Evolutionary conservation across 2,113 vertebrate species (phyloP), one percentile per base, ranked within the genome.

Genomic region (Oxyruncus cristatus): DNA sequence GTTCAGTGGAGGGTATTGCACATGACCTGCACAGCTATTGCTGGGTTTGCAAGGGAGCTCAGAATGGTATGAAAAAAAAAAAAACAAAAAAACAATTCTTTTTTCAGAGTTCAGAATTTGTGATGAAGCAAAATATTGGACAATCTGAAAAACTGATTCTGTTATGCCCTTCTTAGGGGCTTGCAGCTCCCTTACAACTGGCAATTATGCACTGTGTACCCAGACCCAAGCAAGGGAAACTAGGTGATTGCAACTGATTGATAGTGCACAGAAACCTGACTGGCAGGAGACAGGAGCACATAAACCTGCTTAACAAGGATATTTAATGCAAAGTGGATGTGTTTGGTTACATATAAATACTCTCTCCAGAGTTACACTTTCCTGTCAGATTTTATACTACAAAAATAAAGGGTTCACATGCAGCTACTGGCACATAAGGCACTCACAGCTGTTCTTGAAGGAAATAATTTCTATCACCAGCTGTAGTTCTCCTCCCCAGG

Each of bases 361-460:
- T 81, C 72, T 91, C 47, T 86, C 72, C 67, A 91, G 73, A 92
- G 68, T 88, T 92, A 87, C 41, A 59, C 50, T 93, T 86, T 74
- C 47, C 83, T 93, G 96, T 86, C 96, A 95, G 59, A 66, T 95
- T 95, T 95, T 92, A 86, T 95, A 65, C 91, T 47, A 78, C 52
- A 89, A 71, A 92, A 92, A 89, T 81, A 92, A 96, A 95, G 55
- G 63, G 72, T 95, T 96, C 83, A 91, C 47, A 83, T 89, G 59
- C 79, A 92, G 80, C 68, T 92, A 94, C 76, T 88, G 86, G 91
- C 89, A 89, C 92, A 95, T 95, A 95, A 97, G 88, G 85, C 27
- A 81, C 85, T 94, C 88, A 92, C 91, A 95, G 91, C 91, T 96
- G 95, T 86, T 95, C 83, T 85, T 93, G 91, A 95, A 96, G 83